Base-by-base conservation (phyloP, 35 echinoderm and acorn worm species). In the Apostichopus japonicus region DNA sequence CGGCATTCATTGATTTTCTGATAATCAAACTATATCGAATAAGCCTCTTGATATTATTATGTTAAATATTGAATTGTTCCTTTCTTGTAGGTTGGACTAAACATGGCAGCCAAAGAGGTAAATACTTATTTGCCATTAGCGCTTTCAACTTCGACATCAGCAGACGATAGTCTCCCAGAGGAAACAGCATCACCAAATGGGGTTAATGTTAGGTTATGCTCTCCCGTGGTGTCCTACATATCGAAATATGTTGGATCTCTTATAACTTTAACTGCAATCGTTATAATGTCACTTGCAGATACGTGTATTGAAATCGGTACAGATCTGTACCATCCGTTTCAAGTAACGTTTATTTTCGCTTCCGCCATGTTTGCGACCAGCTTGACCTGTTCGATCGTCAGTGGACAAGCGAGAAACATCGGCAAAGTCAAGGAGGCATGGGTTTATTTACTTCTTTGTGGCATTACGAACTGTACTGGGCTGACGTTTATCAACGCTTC, bases 401-500 rank as follows among this genome's bases (percentile, higher is more conserved):
- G 51, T 54, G 79, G 79, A 54, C 44, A 83, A n/a, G 24, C 54
- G 5, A 8, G 54, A 54, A n/a, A 17, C 52, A 16, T 44, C 79
- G 33, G 9, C 2, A 15, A 83, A n/a, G 79, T 54, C 4, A 83
- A 83, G 54, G 9, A 17, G n/a, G 79, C 79, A 52, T 8, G 44
- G 10, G 10, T 8, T 4, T 54, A 53, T 6, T 83, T 83, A 14
- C 5, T 87, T 4, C 15, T 71, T 17, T 87, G 86, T 63, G 86
- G 56, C 10, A 27, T 87, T 53, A 62, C 63, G 0, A 71, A 87
- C n/a, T 27, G 23, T 21, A 56, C 24, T 27, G 86, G 58, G 19
- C 16, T 87, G 86, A 87, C 63, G n/a, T 71, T 87, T 22, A 65
- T 87, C 17, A 87, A 65, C 21, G n/a, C 56, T 5, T 54, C 86